These are phyloP conservation scores for Tinea trinotella DNA, from an alignment of 2,888 invertebrate species.

Conservation along the genomic window DNA sequence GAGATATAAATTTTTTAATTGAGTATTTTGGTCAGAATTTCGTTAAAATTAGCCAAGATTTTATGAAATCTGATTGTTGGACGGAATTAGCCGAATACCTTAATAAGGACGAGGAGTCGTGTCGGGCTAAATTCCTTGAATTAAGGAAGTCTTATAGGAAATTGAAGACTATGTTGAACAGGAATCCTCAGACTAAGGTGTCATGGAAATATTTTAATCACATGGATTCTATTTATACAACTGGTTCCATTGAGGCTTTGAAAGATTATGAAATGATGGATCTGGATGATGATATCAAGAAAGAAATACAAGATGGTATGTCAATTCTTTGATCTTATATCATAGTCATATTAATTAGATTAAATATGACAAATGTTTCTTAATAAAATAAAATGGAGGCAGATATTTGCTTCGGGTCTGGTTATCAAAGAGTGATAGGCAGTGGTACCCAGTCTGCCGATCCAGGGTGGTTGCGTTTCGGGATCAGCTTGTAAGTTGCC, in stretches of 20 bases:
- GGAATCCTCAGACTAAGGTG: constrained; percentile 49
- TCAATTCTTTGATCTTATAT: not conserved
- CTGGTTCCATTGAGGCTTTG: not conserved
- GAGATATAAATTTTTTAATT: constrained; percentile 48
- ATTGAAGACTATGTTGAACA: constrained; percentile 38
- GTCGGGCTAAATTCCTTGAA: constrained; percentile 51
- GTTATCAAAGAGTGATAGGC: too few relatives aligned
- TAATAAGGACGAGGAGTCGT: constrained; percentile 35
- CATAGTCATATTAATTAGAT: too few relatives aligned
- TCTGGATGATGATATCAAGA: constrained; percentile 19
- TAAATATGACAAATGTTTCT: too few relatives aligned
- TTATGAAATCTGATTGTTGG: constrained; percentile 39
- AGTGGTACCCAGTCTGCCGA: too few relatives aligned
- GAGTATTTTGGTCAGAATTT: constrained; percentile 41
- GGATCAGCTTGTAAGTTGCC: too few relatives aligned
- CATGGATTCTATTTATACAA: not conserved
- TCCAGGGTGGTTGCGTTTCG: too few relatives aligned
- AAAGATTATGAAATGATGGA: constrained; percentile 18
- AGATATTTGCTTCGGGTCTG: too few relatives aligned
- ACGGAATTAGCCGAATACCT: constrained; percentile 32
- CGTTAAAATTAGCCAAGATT: constrained; percentile 33
- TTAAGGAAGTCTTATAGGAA: constrained; percentile 54
- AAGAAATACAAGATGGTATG: constrained; percentile 20
- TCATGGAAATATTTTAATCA: constrained; percentile 51
- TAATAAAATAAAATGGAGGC: too few relatives aligned